Evolutionary conservation across 2,888 invertebrate genomes (phyloP).

Genomic region (Rhagonycha lutea): DNA sequence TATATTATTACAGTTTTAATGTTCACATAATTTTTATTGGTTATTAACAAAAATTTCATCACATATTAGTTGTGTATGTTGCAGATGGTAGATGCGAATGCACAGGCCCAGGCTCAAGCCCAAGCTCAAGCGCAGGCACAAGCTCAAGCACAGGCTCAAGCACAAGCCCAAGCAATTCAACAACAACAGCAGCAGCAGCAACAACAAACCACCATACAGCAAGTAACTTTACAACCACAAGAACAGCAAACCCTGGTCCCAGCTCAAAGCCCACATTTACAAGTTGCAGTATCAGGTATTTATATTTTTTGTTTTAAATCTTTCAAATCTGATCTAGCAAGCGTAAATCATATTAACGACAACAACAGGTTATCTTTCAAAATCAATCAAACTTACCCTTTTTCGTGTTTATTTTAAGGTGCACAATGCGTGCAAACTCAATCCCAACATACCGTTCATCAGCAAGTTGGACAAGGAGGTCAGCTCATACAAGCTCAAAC

Average conservation of each 20-base stretch:
- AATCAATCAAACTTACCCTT: background rate
- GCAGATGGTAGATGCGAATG: slow-evolving; percentile 49
- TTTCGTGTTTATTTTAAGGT: slow-evolving; percentile 31
- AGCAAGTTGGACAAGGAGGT: slow-evolving; percentile 55
- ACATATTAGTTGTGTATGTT: slow-evolving; percentile 25
- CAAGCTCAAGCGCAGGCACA: slow-evolving; percentile 39
- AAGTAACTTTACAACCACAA: slow-evolving; percentile 59
- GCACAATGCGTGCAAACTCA: slow-evolving; percentile 51
- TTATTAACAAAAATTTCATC: slow-evolving; percentile 22
- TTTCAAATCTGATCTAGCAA: background rate
- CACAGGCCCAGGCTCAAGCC: slow-evolving; percentile 49
- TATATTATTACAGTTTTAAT: background rate
- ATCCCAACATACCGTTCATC: slow-evolving; percentile 56
- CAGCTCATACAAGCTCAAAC: slow-evolving; percentile 57
- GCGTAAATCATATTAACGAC: background rate
- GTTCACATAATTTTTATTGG: background rate
- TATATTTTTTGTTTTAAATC: background rate
- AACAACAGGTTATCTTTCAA: background rate
- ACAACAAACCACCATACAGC: slow-evolving; percentile 61
- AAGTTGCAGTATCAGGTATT: slow-evolving; percentile 48
- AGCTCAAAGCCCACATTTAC: slow-evolving; percentile 56
- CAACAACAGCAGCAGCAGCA: slow-evolving; percentile 37
- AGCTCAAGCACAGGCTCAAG: slow-evolving; percentile 52
- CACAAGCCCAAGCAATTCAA: slow-evolving; percentile 50
- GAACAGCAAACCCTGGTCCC: slow-evolving; percentile 56